Percentiles rank a stretch among this genome's conserved stretches.
Evolutionary conservation across 2,888 invertebrate genomes (phyloP).

Genomic region (Yponomeuta cagnagella): DNA sequence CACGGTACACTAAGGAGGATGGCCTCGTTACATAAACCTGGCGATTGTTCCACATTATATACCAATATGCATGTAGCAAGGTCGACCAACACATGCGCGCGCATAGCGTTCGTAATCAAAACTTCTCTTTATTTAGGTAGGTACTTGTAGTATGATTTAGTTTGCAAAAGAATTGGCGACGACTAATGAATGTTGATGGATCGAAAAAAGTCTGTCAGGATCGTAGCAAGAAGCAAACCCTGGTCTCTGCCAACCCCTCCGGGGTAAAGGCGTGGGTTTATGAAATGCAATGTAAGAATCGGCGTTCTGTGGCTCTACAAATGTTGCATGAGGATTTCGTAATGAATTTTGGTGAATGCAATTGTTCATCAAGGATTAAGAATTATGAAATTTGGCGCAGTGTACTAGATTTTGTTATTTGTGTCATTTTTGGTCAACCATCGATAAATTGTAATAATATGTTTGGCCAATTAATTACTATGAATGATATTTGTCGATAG

Average conservation of each 20-base stretch:
- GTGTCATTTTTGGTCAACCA: too few relatives aligned
- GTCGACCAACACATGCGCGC: conserved; percentile 25
- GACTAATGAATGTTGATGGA: too few relatives aligned
- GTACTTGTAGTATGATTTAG: background rate
- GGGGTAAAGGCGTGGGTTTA: too few relatives aligned
- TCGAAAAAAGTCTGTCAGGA: too few relatives aligned
- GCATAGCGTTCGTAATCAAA: background rate
- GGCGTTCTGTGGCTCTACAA: background rate
- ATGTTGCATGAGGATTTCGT: background rate
- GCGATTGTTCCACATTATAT: conserved; percentile 41
- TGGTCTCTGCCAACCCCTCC: too few relatives aligned
- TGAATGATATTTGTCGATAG: too few relatives aligned
- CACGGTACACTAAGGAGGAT: conserved; percentile 44
- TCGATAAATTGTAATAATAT: too few relatives aligned
- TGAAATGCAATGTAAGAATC: background rate
- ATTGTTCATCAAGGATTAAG: too few relatives aligned
- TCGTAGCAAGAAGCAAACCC: too few relatives aligned
- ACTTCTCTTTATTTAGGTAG: background rate
- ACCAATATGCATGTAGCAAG: conserved; percentile 37
- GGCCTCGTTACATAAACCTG: conserved; percentile 50
- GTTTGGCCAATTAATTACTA: too few relatives aligned
- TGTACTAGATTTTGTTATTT: too few relatives aligned
- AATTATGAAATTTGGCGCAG: too few relatives aligned
- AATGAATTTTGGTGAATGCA: background rate
- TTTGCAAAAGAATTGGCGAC: background rate